Conservation (phyloP, 2,113 vertebrate genomes). For the Lagopus muta region DNA sequence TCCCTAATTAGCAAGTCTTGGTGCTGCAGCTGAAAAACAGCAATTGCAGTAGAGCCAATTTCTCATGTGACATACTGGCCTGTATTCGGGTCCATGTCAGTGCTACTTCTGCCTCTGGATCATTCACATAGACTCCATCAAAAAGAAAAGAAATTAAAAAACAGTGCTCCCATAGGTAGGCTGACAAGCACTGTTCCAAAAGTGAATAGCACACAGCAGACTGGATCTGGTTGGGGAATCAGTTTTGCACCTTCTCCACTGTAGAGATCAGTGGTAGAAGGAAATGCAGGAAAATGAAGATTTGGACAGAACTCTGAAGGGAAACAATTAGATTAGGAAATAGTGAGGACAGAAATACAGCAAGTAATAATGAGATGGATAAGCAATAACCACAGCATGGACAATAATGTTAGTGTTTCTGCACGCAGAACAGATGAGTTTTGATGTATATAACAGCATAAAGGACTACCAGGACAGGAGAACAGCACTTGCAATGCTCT, state of each 20-base stretch:
- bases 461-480: not conserved
- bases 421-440: not conserved
- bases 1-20: conserved; percentile 13
- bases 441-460: not conserved
- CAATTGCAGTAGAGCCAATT: conserved; percentile 30
- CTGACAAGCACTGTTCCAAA: not conserved
- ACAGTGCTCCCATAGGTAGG: not conserved
- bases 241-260: not conserved
- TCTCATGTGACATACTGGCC: conserved; percentile 14
- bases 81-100: conserved; percentile 32
- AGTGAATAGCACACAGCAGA: not conserved
- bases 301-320: not conserved
- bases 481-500: not conserved
- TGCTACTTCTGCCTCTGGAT: conserved; percentile 47
- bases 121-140: not conserved
- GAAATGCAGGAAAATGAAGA: not conserved
- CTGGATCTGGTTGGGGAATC: not conserved
- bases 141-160: not conserved
- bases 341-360: conserved; percentile 29
- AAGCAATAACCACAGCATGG: conserved; percentile 6
- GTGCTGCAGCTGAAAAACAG: conserved; percentile 31
- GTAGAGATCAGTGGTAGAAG: not conserved
- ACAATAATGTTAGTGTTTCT: not conserved
- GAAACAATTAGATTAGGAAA: not conserved
- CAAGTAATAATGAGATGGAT: not conserved